These are phyloP conservation scores for Octodonta nipae DNA, from an alignment of 2,888 invertebrate genomes.

Conservation along the genomic window DNA sequence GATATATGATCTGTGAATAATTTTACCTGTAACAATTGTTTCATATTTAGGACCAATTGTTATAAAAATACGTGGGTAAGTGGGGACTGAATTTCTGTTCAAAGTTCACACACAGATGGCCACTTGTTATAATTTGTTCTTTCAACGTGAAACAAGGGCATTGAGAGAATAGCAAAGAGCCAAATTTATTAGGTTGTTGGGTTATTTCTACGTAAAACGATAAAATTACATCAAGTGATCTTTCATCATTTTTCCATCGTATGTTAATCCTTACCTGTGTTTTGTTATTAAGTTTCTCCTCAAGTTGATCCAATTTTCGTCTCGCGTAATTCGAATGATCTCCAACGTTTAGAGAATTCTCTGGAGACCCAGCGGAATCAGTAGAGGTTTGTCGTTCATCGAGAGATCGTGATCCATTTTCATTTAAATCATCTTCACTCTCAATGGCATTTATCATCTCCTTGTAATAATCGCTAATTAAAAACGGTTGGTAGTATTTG, in stretches of 20 bases:
- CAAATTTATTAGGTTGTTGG: neutral
- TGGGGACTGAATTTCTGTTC: too few species aligned
- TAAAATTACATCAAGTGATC: too few species aligned
- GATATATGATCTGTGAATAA: too few species aligned
- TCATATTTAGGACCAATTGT: too few species aligned
- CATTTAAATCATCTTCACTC: constrained; percentile 39
- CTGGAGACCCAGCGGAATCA: constrained; percentile 42
- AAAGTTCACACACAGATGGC: too few species aligned
- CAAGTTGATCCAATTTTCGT: constrained; percentile 67
- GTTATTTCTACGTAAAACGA: too few species aligned
- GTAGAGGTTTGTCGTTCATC: constrained; percentile 45
- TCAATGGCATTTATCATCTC: constrained; percentile 54
- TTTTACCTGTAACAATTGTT: too few species aligned
- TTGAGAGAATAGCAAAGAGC: too few species aligned
- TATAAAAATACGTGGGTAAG: too few species aligned
- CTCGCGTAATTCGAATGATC: constrained; percentile 74
- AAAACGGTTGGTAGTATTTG: constrained; percentile 77
- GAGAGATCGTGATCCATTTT: constrained; percentile 31
- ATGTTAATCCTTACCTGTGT: constrained; percentile 45
- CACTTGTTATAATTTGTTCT: too few species aligned
- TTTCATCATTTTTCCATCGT: too few species aligned
- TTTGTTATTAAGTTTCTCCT: constrained; percentile 75
- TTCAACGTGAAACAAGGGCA: too few species aligned
- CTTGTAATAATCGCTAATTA: constrained; percentile 74
- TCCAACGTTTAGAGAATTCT: constrained; percentile 48